Conservation (phyloP, 2,888 invertebrate species). For the Leucophora obtusa region DNA sequence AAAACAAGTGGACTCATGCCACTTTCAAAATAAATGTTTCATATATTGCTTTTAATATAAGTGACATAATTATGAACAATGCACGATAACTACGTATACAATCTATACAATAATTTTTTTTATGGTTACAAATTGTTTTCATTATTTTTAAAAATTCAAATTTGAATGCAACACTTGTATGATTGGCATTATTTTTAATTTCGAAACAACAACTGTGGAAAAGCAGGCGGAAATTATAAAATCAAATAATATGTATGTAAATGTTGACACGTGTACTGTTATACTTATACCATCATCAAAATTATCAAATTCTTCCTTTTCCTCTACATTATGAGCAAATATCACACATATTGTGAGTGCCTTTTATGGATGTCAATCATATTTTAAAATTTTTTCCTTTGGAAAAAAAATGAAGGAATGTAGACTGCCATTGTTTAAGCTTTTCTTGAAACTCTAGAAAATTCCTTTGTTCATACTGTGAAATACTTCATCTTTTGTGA, state of each 20-base stretch:
- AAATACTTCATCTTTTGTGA: neutral
- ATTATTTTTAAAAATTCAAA: constrained; percentile 14
- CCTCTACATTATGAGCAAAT: neutral
- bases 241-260: constrained; percentile 44
- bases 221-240: constrained; percentile 55
- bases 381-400: neutral
- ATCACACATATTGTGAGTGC: constrained; percentile 9
- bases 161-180: constrained; percentile 51
- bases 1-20: no score
- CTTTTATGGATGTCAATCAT: constrained; percentile 24
- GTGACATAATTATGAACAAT: constrained; percentile 55
- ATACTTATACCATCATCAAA: constrained; percentile 24
- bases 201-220: constrained; percentile 49
- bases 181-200: constrained; percentile 55
- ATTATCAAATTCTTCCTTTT: neutral
- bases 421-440: constrained; percentile 38
- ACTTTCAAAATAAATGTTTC: no score
- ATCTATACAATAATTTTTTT: constrained; percentile 16
- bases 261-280: constrained; percentile 31
- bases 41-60: constrained; percentile 2
- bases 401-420: neutral
- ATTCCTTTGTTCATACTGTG: constrained; percentile 5
- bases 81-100: constrained; percentile 13
- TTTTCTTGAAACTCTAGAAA: constrained; percentile 26
- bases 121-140: neutral